Evolutionary conservation across 2,888 invertebrate genomes (phyloP).

Genomic region (Latheticus oryzae): DNA sequence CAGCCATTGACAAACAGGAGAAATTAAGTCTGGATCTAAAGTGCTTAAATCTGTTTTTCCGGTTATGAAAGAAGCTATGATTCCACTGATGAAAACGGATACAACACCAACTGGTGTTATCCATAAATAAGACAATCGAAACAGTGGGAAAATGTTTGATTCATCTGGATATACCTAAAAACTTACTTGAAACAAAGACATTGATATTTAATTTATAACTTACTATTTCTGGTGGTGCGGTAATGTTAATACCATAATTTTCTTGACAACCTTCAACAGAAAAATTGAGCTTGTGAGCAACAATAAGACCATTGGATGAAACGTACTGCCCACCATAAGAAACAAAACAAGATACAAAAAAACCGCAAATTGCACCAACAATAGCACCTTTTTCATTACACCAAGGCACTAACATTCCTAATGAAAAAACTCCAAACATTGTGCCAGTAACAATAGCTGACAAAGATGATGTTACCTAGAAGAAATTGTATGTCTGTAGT

Average conservation of each 20-base stretch:
- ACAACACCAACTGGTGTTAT: conserved; percentile 79
- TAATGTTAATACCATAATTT: conserved; percentile 53
- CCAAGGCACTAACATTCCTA: conserved; percentile 87
- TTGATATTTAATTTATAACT: conserved; percentile 20
- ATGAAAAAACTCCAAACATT: conserved; percentile 83
- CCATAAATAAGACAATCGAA: conserved; percentile 85
- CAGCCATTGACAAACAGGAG: conserved; percentile 71
- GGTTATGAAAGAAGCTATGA: conserved; percentile 72
- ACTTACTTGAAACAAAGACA: conserved; percentile 5
- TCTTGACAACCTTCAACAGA: conserved; percentile 65
- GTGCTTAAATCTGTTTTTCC: conserved; percentile 67
- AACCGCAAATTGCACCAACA: conserved; percentile 72
- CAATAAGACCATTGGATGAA: conserved; percentile 70
- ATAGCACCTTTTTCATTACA: conserved; percentile 76
- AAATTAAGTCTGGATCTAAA: conserved; percentile 71
- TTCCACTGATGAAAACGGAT: conserved; percentile 76
- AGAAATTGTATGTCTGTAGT: conserved; percentile 24
- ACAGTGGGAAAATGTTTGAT: conserved; percentile 76
- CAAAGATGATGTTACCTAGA: conserved; percentile 76
- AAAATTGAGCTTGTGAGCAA: conserved; percentile 70
- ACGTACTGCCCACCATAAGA: conserved; percentile 77
- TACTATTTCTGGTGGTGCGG: conserved; percentile 50
- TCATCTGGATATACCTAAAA: conserved; percentile 61
- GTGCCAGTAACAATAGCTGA: conserved; percentile 88
- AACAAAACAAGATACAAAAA: conserved; percentile 72